Conservation (phyloP, 2,113 vertebrate genomes). For the Otolemur garnettii region DNA sequence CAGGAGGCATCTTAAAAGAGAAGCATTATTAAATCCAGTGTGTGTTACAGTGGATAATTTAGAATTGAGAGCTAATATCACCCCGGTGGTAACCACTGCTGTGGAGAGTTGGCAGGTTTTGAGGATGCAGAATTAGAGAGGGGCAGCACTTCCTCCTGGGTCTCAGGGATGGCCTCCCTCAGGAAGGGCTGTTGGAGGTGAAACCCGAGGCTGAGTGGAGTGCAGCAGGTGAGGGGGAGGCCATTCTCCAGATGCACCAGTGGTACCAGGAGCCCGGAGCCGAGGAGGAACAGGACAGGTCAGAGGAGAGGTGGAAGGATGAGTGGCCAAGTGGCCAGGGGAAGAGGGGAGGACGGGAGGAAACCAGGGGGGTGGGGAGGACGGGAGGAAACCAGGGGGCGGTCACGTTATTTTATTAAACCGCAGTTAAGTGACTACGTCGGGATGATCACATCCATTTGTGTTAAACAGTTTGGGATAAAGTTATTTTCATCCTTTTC, state of each 20-base stretch:
- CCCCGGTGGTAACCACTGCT: neutral
- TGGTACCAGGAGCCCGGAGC: neutral
- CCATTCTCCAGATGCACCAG: neutral
- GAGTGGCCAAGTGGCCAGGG: neutral
- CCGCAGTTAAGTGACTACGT: neutral
- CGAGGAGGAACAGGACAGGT: neutral
- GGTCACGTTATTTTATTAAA: neutral
- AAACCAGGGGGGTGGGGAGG: no score
- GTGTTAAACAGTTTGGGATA: neutral
- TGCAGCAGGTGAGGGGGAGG: neutral
- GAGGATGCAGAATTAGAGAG: neutral
- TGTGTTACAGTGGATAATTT: neutral
- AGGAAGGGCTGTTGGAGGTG: neutral
- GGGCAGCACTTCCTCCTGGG: no score
- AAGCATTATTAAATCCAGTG: neutral
- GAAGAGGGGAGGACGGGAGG: neutral
- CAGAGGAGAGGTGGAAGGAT: neutral
- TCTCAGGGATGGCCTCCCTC: neutral
- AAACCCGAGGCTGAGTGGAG: neutral
- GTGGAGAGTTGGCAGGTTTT: neutral
- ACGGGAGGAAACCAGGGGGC: no score
- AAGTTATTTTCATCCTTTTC: neutral
- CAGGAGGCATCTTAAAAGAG: neutral
- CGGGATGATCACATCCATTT: neutral
- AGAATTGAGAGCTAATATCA: neutral